These are phyloP conservation scores for Sandelia bainsii DNA, from an alignment of 2,797 vertebrate species.

Conservation along the genomic window DNA sequence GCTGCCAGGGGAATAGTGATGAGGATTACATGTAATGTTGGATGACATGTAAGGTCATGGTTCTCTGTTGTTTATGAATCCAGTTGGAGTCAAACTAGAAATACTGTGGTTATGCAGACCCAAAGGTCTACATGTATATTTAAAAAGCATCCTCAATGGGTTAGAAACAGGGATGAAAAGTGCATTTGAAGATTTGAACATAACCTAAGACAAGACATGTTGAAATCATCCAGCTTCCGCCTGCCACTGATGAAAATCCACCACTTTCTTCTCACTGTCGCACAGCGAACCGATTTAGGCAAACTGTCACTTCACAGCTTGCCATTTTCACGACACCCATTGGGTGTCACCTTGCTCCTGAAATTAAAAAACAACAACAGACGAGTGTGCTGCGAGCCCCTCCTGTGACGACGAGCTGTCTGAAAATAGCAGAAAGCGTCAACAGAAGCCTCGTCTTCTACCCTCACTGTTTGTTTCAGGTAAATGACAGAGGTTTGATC, in stretches of 20 bases:
- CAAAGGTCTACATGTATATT: neutral
- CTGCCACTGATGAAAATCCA: slow-evolving; percentile 32
- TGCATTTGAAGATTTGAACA: slow-evolving; percentile 9
- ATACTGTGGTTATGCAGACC: neutral
- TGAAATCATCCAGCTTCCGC: slow-evolving; percentile 12
- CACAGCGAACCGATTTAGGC: slow-evolving; percentile 30
- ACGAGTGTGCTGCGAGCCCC: slow-evolving; percentile 12
- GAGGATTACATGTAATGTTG: slow-evolving; percentile 8
- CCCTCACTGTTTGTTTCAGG: slow-evolving; percentile 1
- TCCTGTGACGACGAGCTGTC: slow-evolving; percentile 27
- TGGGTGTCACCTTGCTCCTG: slow-evolving; percentile 45
- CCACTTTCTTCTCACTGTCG: slow-evolving; percentile 16
- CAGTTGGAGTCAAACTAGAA: slow-evolving; percentile 11
- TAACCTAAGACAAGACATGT: neutral
- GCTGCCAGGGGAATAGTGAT: slow-evolving; percentile 8
- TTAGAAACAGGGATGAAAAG: slow-evolving; percentile 9
- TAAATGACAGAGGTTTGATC: slow-evolving; percentile 37
- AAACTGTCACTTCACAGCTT: slow-evolving; percentile 60
- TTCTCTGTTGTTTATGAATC: slow-evolving; percentile 3
- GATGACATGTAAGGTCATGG: slow-evolving; percentile 5
- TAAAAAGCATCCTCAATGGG: neutral
- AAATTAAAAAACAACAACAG: slow-evolving; percentile 63
- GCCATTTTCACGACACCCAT: slow-evolving; percentile 26
- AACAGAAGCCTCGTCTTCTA: neutral
- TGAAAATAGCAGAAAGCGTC: slow-evolving; percentile 1